Base-by-base conservation (phyloP, 1,140 invertebrate genomes). In the Eubasilissa regina region DNA sequence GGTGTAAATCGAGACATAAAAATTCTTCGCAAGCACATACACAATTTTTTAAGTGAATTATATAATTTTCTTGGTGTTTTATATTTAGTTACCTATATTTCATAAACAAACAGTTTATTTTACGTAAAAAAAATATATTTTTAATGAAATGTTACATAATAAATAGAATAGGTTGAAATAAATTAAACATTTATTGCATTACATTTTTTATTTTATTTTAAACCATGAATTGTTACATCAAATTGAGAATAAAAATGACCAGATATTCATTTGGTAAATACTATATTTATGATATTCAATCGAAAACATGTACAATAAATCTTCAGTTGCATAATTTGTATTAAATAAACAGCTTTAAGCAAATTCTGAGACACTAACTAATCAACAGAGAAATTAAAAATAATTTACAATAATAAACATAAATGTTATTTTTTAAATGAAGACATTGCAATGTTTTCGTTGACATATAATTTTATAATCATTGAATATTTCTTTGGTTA, bases 191-290 rank as follows among this genome's bases (percentile, higher is more conserved):
- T 35, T 35, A 6, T 35, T 35, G 51, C 13, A 53, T n/a, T n/a
- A 4, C 7, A n/a, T 73, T 73, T 53, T 55, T 73, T 73, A 73
- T 73, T 73, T 73, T 17, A 73, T 53, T 51, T 73, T 53, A 53
- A 73, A 53, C 25, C 47, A 73, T 73, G 68, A 73, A 51, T 53
- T 73, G 47, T 73, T 51, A 73, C 68, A 73, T 73, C 68, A 73
- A 73, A 73, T 73, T 35, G 68, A 19, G 68, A 55, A 53, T 73
- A 73, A 73, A 47, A 73, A 73, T 73, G 68, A 73, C 68, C 68
- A 73, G 68, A 73, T 45, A 68, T 68, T 47, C 64, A 68, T 68
- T 58, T 68, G 64, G 64, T 68, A 47, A 47, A 68, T 68, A 68
- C 64, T 45, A 47, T 68, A 68, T 68, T 68, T 45, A 43, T 35